Percentiles rank a stretch among this genome's conserved stretches.
Evolutionary conservation across 2,113 vertebrate genomes (phyloP).

Genomic region (Antigone vipio): DNA sequence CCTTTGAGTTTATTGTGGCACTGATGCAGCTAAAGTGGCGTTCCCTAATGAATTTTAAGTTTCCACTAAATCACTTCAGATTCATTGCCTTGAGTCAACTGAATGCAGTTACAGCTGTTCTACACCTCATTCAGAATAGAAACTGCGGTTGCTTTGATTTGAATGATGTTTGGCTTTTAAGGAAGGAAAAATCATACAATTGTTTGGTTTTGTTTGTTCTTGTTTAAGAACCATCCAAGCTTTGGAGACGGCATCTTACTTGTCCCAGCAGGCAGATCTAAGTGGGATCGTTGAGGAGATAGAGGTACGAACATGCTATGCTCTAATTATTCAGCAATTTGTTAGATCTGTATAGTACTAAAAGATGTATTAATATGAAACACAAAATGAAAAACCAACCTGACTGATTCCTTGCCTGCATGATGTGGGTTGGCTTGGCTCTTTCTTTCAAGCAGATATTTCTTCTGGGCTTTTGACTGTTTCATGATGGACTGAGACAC

Average conservation of each 20-base stretch:
- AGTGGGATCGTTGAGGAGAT: slow-evolving; percentile 94
- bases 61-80: neutral
- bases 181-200: neutral
- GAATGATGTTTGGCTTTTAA: neutral
- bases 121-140: neutral
- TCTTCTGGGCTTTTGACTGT: neutral
- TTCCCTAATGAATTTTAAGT: neutral
- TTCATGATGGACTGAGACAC: neutral
- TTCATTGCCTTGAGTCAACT: neutral
- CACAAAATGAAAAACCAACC: neutral
- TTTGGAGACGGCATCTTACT: slow-evolving; percentile 87
- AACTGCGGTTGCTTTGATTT: neutral
- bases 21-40: neutral
- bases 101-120: neutral
- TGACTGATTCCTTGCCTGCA: neutral
- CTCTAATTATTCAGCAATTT: neutral
- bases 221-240: slow-evolving; percentile 86
- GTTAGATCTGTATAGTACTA: neutral
- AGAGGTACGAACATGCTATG: slow-evolving; percentile 78
- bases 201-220: slow-evolving; percentile 16
- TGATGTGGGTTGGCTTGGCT: neutral
- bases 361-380: neutral
- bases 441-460: neutral
- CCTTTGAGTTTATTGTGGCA: neutral
- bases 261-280: slow-evolving; percentile 93